Evolutionary conservation across 2,797 vertebrate genomes (phyloP), one percentile per base, ranked within the genome.

Genomic region (Amphiprion clarkii): DNA sequence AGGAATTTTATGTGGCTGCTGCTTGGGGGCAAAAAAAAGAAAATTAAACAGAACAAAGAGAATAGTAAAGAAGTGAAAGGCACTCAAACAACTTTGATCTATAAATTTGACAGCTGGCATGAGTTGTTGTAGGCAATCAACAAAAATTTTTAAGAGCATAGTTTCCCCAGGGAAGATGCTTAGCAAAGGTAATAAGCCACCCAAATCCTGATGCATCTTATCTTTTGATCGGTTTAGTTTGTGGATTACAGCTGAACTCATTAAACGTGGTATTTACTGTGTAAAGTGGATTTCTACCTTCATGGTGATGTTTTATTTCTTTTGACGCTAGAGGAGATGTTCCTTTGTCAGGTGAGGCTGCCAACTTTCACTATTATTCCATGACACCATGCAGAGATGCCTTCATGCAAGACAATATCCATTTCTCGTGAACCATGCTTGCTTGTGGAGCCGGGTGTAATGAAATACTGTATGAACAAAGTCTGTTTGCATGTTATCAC

Each of bases 31-130:
- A 64, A 23, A n/a, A 52, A 52, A 12, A 56, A 23, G 2, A 1
- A 31, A 73, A 66, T 54, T 11, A 9, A 31, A 66, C 3, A 61
- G 49, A 64, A 51, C 39, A 67, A 67, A 79, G n/a, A 23, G 40
- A 21, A 52, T 57, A 16, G 54, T 64, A 49, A 85, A 76, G 68
- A 54, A 65, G 25, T 55, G 13, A 74, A 42, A n/a, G 23, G 56
- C 19, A 60, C 40, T 6, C 10, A 51, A 62, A 39, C 14, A 23
- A n/a, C 29, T 58, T 55, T 66, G 44, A 51, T 72, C 31, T n/a
- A 1, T 33, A 21, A 13, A 53, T 61, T 16, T 71, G 67, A 53
- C 57, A 60, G 16, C 17, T n/a, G 27, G 6, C 7, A 46, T 6
- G 8, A 25, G 11, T 21, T 31, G 21, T 29, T 51, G 31, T 36